Conservation (phyloP, 2,888 invertebrate species). For the Nasonia oneida region DNA sequence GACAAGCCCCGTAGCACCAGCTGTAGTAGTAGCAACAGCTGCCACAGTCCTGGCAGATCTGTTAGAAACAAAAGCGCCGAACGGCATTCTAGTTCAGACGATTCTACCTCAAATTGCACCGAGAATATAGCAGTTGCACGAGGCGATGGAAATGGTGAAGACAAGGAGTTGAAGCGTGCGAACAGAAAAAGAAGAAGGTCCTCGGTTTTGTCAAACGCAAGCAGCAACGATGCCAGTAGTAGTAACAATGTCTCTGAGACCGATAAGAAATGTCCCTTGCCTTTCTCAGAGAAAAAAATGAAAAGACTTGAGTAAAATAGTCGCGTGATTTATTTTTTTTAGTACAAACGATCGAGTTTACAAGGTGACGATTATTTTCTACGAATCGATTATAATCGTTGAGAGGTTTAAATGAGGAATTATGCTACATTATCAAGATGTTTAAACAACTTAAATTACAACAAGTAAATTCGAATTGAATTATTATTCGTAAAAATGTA, state of each 20-base stretch:
- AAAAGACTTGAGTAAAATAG: slow-evolving; percentile 51
- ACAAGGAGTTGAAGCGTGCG: neutral
- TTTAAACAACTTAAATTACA: neutral
- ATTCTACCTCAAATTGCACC: slow-evolving; percentile 45
- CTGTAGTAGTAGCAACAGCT: slow-evolving; percentile 5
- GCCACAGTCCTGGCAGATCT: slow-evolving; percentile 44
- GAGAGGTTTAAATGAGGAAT: slow-evolving; percentile 14
- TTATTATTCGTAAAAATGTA: slow-evolving; percentile 27
- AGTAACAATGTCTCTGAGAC: slow-evolving; percentile 30
- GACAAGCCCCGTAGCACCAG: slow-evolving; percentile 8
- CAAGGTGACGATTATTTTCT: slow-evolving; percentile 23
- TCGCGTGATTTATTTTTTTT: slow-evolving; percentile 49
- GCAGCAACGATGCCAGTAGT: slow-evolving; percentile 11
- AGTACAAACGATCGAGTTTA: slow-evolving; percentile 39
- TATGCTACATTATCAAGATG: slow-evolving; percentile 23
- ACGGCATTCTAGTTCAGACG: slow-evolving; percentile 41
- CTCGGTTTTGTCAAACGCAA: slow-evolving; percentile 34
- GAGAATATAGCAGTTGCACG: slow-evolving; percentile 13
- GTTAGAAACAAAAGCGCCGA: slow-evolving; percentile 32
- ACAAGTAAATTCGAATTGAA: slow-evolving; percentile 29
- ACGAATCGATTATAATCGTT: neutral
- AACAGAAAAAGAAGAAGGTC: slow-evolving; percentile 36
- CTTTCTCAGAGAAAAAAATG: slow-evolving; percentile 47
- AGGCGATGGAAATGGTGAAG: slow-evolving; percentile 19
- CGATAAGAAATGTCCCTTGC: slow-evolving; percentile 36